Evolutionary conservation across 1,140 invertebrate genomes (phyloP), one percentile per base, ranked within the genome.

Genomic region (Harpegnathos saltator): DNA sequence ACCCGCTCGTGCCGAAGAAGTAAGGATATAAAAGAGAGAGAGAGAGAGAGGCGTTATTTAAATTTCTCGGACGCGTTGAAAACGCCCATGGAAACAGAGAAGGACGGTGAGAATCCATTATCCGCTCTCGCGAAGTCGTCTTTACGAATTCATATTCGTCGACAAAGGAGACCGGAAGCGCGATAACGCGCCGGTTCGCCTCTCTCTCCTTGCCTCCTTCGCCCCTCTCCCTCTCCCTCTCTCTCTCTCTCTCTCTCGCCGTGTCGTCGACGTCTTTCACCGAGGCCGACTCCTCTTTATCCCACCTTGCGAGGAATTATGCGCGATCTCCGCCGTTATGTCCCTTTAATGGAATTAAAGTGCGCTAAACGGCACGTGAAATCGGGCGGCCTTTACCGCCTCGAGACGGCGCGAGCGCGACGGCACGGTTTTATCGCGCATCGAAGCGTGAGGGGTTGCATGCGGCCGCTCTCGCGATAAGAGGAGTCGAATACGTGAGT

Each of bases 301-400:
- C 80, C 86, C 50, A 5, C 12, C 52, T 56, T 48, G 48, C 44
- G 58, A 69, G 74, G 82, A 89, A 88, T 86, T 86, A 84, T 83
- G 83, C 80, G 71, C 66, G 69, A 89, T 85, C 78, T 84, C 38
- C 29, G 48, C 19, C 59, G 54, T 62, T 83, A 80, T 87, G 84
- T 89, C 84, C 80, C 54, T 87, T 87, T 86, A 86, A 91, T 88
- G 89, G 89, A 90, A 91, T 90, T 89, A 89, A 90, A 89, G 81
- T 81, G 87, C 84, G 87, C 69, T 89, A 89, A 91, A 90, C 87
- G 89, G 80, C 72, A 90, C 88, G 89, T 90, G 83, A 90, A 91
- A 90, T 90, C 87, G 69, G 58, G 7, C 63, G 66, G 82, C 71
- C 50, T 61, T 85, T 75, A 83, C 71, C 80, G 38, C 48, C 33